These are phyloP conservation scores for Heterotis niloticus DNA, from an alignment of 2,113 vertebrate species.

Conservation along the genomic window DNA sequence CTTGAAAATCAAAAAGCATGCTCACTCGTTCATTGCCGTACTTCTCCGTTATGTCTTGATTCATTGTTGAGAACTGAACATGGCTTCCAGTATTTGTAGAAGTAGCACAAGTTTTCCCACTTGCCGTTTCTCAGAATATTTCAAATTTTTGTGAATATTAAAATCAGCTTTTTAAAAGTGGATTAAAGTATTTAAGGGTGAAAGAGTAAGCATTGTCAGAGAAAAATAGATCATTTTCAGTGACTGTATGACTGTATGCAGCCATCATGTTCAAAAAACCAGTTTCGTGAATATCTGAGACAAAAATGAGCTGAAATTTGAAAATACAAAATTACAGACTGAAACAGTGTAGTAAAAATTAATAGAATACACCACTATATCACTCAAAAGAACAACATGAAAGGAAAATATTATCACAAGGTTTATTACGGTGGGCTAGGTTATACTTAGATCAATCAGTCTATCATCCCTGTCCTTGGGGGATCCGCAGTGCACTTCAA, in stretches of 20 bases:
- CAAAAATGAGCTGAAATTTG: not conserved
- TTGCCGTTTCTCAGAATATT: not conserved
- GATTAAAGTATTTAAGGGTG: not conserved
- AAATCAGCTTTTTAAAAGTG: not conserved
- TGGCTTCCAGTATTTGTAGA: not conserved
- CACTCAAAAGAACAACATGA: not conserved
- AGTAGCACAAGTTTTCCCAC: not conserved
- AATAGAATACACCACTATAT: not conserved
- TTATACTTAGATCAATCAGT: slow-evolving; percentile 12
- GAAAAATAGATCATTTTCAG: not conserved
- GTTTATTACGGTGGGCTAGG: not conserved
- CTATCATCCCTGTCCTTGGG: not conserved
- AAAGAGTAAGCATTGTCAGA: not conserved
- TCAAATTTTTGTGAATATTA: not conserved
- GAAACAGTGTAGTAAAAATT: slow-evolving; percentile 5
- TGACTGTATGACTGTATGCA: not conserved
- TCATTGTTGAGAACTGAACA: not conserved
- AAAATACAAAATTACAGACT: not conserved
- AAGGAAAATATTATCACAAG: not conserved
- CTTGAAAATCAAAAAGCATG: too few relatives aligned
- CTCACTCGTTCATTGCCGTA: too few relatives aligned
- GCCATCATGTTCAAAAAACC: not conserved
- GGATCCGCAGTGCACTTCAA: not conserved
- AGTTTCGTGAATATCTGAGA: not conserved
- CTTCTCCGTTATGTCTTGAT: too few relatives aligned